Evolutionary conservation across 1,140 invertebrate genomes (phyloP).

Genomic region (Drosophila pachea): DNA sequence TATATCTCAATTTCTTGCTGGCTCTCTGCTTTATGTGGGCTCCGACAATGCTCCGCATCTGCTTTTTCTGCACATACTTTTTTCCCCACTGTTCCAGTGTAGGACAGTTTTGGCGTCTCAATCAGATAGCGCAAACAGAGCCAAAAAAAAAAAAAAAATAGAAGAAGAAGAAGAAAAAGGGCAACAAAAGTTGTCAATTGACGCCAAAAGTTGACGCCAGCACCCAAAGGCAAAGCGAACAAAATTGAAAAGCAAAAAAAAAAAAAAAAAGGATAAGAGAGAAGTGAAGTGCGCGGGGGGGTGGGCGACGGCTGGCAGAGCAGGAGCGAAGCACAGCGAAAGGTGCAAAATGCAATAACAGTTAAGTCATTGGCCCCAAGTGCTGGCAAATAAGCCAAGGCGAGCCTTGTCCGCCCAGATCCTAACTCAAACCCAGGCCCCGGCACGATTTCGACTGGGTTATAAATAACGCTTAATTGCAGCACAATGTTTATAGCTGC

Average conservation of each 20-base stretch:
- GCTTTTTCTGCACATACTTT: constrained; percentile 7
- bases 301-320: too few relatives aligned
- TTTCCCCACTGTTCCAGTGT: constrained; percentile 25
- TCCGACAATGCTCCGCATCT: constrained; percentile 24
- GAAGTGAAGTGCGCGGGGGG: too few relatives aligned
- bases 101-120: constrained; percentile 67
- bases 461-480: constrained; percentile 76
- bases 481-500: constrained; percentile 58
- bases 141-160: constrained; percentile 15
- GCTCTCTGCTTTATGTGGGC: constrained; percentile 39
- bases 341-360: constrained; percentile 73
- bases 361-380: constrained; percentile 68
- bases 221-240: constrained; percentile 45
- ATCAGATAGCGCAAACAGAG: constrained; percentile 61
- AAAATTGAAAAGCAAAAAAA: constrained; percentile 40
- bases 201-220: constrained; percentile 69
- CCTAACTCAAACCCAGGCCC: constrained; percentile 5
- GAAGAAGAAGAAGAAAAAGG: constrained; percentile 16
- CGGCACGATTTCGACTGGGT: constrained; percentile 32
- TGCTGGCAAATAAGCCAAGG: constrained; percentile 43
- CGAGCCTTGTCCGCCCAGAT: not conserved
- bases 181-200: constrained; percentile 73
- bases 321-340: too few relatives aligned
- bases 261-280: constrained; percentile 6
- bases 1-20: constrained; percentile 54